phyloP scores from a whole-genome alignment of 1,140 invertebrate species.

The Trichomalopsis sarcophagae region DNA sequence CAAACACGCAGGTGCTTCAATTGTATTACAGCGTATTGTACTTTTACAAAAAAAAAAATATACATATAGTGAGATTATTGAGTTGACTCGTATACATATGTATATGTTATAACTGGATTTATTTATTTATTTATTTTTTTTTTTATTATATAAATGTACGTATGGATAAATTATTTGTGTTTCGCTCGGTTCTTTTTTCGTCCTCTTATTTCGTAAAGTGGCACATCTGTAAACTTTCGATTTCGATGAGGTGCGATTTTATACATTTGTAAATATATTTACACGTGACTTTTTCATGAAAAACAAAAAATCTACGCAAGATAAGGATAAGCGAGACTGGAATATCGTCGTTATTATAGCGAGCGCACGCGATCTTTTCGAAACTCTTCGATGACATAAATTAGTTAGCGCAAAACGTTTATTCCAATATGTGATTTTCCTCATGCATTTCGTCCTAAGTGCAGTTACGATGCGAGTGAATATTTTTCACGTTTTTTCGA shows the following conservation, averaged over 20 bases:
- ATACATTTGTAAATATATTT: slow-evolving; percentile 52
- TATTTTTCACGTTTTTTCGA: slow-evolving; percentile 50
- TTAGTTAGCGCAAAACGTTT: slow-evolving; percentile 32
- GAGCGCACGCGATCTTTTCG: slow-evolving; percentile 5
- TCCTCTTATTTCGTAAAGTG: not conserved
- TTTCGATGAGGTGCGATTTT: slow-evolving; percentile 39
- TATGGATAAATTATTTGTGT: not conserved
- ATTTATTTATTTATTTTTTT: not conserved
- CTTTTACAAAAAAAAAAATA: not conserved
- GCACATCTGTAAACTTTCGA: slow-evolving; percentile 34
- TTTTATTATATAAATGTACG: too few relatives aligned
- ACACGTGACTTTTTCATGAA: slow-evolving; percentile 41
- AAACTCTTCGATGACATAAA: not conserved
- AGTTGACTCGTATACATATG: not conserved
- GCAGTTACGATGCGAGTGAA: slow-evolving; percentile 47
- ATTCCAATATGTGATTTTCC: slow-evolving; percentile 44
- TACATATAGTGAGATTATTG: not conserved
- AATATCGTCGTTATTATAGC: slow-evolving; percentile 1
- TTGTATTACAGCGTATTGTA: not conserved
- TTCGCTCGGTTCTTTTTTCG: not conserved
- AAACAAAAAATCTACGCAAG: not conserved
- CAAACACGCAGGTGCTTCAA: not conserved
- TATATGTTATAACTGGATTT: not conserved
- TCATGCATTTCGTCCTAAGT: slow-evolving; percentile 50
- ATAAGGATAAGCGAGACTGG: slow-evolving; percentile 21